Percentiles rank a stretch among this genome's conserved stretches.
Evolutionary conservation across 2,888 invertebrate species (phyloP).

Genomic region (Drosophila birchii): DNA sequence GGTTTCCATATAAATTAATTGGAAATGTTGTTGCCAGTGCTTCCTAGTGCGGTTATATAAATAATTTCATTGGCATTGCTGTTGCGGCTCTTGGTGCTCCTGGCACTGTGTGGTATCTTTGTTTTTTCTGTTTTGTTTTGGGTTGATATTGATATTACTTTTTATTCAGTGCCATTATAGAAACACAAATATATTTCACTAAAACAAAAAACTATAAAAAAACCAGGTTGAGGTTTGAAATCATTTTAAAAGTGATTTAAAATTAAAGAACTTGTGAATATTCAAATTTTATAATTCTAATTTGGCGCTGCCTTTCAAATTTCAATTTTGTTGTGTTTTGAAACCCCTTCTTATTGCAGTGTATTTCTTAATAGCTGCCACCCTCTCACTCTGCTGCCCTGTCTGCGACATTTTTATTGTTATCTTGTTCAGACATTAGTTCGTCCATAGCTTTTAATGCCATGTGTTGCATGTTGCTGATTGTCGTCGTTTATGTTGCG

Average conservation of each 20-base stretch:
- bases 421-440: constrained; percentile 26
- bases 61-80: constrained; percentile 30
- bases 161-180: too few species aligned
- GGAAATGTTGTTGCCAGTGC: constrained; percentile 20
- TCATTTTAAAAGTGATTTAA: not conserved
- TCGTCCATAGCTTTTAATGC: constrained; percentile 16
- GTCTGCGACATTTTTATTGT: constrained; percentile 5
- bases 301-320: too few species aligned
- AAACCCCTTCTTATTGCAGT: not conserved
- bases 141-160: not conserved
- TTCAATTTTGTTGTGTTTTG: not conserved
- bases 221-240: not conserved
- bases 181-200: not conserved
- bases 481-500: constrained; percentile 9
- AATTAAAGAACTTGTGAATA: too few species aligned
- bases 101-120: not conserved
- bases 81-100: constrained; percentile 22
- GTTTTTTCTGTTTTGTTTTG: not conserved
- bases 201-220: too few species aligned
- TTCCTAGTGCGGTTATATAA: constrained; percentile 13
- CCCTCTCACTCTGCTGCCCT: not conserved
- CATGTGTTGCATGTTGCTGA: constrained; percentile 19
- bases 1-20: constrained; percentile 34
- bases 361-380: constrained; percentile 1
- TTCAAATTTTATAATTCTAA: too few species aligned